phyloP scores from a whole-genome alignment of 1,140 invertebrate genomes.

The Cylas formicarius region DNA sequence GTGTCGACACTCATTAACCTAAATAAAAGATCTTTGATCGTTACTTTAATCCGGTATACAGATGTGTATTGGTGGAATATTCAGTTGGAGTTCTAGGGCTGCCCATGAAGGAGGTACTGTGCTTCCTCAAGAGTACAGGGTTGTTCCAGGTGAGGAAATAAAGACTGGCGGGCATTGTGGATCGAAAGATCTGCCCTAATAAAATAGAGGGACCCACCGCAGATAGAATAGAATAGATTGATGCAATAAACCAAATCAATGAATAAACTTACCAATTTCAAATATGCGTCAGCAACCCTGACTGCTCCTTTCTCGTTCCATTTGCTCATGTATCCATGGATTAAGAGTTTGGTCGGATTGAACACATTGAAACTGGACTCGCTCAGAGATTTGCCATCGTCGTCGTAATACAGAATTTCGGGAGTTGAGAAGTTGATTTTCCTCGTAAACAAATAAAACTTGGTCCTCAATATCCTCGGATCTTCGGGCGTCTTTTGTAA shows the following conservation, averaged over 20 bases:
- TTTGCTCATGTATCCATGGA: slow-evolving; percentile 47
- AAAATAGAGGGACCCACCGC: neutral
- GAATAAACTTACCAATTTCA: slow-evolving; percentile 38
- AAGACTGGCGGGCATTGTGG: too few relatives aligned
- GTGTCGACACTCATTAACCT: too few relatives aligned
- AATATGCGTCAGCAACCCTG: slow-evolving; percentile 32
- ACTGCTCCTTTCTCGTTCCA: slow-evolving; percentile 37
- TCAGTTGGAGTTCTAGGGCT: too few relatives aligned
- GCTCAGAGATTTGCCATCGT: slow-evolving; percentile 44
- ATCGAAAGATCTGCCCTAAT: neutral
- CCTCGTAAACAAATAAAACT: slow-evolving; percentile 52
- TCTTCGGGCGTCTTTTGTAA: slow-evolving; percentile 37
- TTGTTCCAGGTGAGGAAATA: too few relatives aligned
- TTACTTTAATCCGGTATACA: too few relatives aligned
- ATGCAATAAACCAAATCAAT: too few relatives aligned
- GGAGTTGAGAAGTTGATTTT: slow-evolving; percentile 38
- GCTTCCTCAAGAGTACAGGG: too few relatives aligned
- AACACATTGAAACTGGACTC: slow-evolving; percentile 45
- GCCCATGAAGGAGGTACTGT: too few relatives aligned
- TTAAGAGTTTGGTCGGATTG: slow-evolving; percentile 51
- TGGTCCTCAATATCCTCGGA: slow-evolving; percentile 43
- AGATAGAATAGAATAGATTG: too few relatives aligned
- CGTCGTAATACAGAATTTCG: slow-evolving; percentile 43
- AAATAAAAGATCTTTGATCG: too few relatives aligned
- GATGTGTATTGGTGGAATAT: too few relatives aligned